phyloP scores from a whole-genome alignment of 1,140 invertebrate genomes.

The Diachasma alloeum region DNA sequence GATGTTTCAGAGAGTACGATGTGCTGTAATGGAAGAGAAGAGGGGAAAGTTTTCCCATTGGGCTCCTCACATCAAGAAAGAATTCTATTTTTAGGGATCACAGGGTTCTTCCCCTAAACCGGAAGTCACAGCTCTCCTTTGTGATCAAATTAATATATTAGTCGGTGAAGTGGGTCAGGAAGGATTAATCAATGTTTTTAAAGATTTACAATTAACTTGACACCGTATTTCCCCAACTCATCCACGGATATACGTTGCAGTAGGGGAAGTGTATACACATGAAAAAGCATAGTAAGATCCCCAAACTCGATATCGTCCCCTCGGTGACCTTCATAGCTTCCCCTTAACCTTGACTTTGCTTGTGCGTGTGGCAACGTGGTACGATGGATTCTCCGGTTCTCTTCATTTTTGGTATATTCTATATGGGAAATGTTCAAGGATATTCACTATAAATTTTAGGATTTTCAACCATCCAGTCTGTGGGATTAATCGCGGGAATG shows the following conservation, averaged over 20 bases:
- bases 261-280: background rate
- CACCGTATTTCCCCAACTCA: background rate
- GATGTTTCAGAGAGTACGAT: too few relatives aligned
- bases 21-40: background rate
- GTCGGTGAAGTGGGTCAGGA: too few relatives aligned
- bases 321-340: background rate
- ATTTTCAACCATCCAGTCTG: too few relatives aligned
- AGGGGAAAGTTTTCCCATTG: background rate
- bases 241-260: background rate
- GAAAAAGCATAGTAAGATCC: background rate
- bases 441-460: too few relatives aligned
- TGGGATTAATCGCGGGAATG: too few relatives aligned
- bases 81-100: background rate
- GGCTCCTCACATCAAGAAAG: background rate
- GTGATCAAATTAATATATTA: too few relatives aligned
- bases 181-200: too few relatives aligned
- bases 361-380: background rate
- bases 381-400: background rate
- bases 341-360: background rate
- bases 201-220: background rate
- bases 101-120: background rate
- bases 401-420: background rate
- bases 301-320: background rate
- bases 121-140: too few relatives aligned
- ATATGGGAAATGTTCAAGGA: too few relatives aligned